Evolutionary conservation across 2,888 invertebrate genomes (phyloP), one percentile per base, ranked within the genome.

Genomic region (Flexamia atlantica): DNA sequence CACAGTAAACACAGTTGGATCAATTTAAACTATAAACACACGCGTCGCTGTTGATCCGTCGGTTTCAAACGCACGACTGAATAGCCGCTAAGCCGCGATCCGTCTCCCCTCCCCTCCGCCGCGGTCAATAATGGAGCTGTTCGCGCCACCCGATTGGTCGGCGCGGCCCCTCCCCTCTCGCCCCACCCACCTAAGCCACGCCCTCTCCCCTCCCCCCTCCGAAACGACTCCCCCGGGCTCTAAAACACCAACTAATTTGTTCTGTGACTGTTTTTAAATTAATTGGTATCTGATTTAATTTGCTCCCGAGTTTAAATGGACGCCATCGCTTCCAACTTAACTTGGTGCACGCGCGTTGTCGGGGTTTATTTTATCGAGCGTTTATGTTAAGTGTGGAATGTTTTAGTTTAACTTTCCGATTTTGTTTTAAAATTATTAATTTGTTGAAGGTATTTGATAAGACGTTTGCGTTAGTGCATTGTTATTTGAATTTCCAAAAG

Each of bases 261-360:
- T 57, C 70, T 57, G 68, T 53, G 82, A 74, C 74, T 83, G 53
- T 83, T 74, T 74, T 74, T 53, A 74, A 83, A 83, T 83, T 83
- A 83, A 83, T 83, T 83, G 82, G 36, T 72, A 74, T 74, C 74
- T 83, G 82, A 83, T 83, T 83, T 83, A 83, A 83, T 82, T 82
- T 82, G 70, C 72, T 72, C 72, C 53, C 74, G 40, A 32, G 50
- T 64, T 83, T 83, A 79, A 79, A 79, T 79, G 79, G 53, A 53
- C 32, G 57, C 79, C 79, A 57, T 79, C 57, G 57, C 79, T 76
- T 72, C 32, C 57, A 79, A 79, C 79, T 36, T 57, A 79, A 79
- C 79, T 79, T 79, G 28, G 32, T 79, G 57, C 64, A 30, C 64
- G 64, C 64, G 23, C 53, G 53, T 46, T 3, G 46, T 17, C 3